Conservation (phyloP, 2,113 vertebrate species). For the Anas platyrhynchos region DNA sequence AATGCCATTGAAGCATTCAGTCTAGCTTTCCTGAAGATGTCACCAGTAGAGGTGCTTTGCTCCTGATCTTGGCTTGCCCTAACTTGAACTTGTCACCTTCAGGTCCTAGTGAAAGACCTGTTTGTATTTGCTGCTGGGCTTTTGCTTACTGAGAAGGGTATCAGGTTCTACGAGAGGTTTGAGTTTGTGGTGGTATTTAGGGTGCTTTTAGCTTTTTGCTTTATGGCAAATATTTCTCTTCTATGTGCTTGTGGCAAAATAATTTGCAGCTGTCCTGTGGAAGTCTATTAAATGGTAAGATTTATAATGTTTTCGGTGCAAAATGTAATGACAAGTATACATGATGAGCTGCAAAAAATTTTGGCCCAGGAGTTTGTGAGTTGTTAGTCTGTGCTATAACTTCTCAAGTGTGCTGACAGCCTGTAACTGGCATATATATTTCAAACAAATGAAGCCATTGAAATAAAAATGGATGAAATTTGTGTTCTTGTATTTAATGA, state of each 20-base stretch:
- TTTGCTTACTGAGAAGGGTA: neutral
- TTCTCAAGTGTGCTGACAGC: slow-evolving; percentile 28
- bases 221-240: neutral
- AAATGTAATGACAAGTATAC: slow-evolving; percentile 35
- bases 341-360: slow-evolving; percentile 25
- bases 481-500: neutral
- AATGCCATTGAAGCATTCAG: neutral
- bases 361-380: slow-evolving; percentile 13
- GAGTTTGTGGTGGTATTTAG: neutral
- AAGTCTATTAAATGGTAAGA: slow-evolving; percentile 17
- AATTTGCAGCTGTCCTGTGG: neutral
- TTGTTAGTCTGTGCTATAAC: slow-evolving; percentile 22
- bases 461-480: slow-evolving; percentile 33
- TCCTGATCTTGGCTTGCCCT: neutral
- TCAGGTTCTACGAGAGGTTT: neutral
- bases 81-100: neutral
- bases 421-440: neutral
- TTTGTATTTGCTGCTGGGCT: slow-evolving; percentile 1
- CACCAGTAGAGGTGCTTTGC: neutral
- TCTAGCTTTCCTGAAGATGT: neutral
- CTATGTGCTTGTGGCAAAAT: slow-evolving; percentile 14
- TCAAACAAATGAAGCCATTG: slow-evolving; percentile 29
- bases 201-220: slow-evolving; percentile 9
- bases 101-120: neutral
- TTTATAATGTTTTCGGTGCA: slow-evolving; percentile 20